Evolutionary conservation across 2,888 invertebrate species (phyloP), one percentile per base, ranked within the genome.

Genomic region (Folsomia manolachei): DNA sequence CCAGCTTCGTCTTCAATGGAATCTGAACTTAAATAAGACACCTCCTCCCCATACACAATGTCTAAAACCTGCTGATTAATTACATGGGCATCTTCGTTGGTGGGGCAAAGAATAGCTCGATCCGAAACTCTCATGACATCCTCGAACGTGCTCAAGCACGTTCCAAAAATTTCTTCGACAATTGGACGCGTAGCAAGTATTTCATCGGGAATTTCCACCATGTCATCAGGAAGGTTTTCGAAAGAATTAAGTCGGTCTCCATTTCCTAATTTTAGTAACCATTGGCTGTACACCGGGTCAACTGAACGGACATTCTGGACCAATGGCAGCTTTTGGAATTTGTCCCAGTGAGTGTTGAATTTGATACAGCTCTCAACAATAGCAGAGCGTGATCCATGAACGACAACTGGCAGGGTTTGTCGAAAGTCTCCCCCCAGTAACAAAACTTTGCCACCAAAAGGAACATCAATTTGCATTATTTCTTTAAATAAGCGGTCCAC

Each of bases 381-480:
- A 27, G 26, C 23, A 11, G 70, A 51, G 18, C 60, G 51, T 2
- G 25, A 26, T n/a, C 71, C 75, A 53, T 68, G 65, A 21, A 11
- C 39, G 11, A 77, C 70, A 0, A 78, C 73, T 1, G 77, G 75
- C 14, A 77, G 27, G 1, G 51, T 24, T 64, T 79, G 78, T 21
- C 78, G 63, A 69, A 78, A 78, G 61, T 79, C 79, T 14, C 77
- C 77, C 18, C 73, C 65, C n/a, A 78, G 52, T 7, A 79, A 11
- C 9, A 78, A n/a, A 1, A 71, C 56, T 64, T 74, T 75, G 0
- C 78, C 78, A 19, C 79, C 78, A 56, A 78, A 74, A 1, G 70
- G 69, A 4, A n/a, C 14, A 11, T 70, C 19, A 56, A 9, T 51
- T 24, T 51, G n/a, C 19, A 27, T 75, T 1, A 72, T 64, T 61